Percentiles rank a stretch among this genome's conserved stretches.
Evolutionary conservation across 2,113 vertebrate species (phyloP).

Genomic region (Centropristis striata): DNA sequence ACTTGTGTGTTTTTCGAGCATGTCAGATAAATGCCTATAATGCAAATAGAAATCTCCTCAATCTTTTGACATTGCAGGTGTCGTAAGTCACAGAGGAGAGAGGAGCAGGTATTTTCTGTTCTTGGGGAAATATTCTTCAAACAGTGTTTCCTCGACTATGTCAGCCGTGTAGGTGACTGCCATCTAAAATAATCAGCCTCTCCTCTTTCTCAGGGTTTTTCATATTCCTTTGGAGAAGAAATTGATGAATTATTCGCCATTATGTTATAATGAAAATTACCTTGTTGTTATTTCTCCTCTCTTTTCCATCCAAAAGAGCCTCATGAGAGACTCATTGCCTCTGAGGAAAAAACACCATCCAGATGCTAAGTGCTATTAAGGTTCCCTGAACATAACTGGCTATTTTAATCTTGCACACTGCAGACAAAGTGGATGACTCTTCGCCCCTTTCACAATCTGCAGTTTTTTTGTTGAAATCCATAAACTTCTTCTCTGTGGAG

Average conservation of each 20-base stretch:
- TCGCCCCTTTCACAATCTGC: neutral
- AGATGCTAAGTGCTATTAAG: constrained; percentile 43
- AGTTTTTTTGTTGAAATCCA: neutral
- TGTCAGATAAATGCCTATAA: constrained; percentile 31
- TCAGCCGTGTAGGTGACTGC: constrained; percentile 41
- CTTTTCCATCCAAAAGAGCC: constrained; percentile 42
- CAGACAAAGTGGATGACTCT: constrained; percentile 16
- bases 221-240: constrained; percentile 39
- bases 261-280: constrained; percentile 60
- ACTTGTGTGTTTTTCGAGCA: constrained; percentile 17
- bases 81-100: constrained; percentile 7
- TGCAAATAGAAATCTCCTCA: constrained; percentile 34
- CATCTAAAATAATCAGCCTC: constrained; percentile 53
- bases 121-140: constrained; percentile 22
- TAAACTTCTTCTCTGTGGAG: neutral
- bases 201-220: constrained; percentile 34
- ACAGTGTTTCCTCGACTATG: constrained; percentile 21
- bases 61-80: constrained; percentile 13
- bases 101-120: constrained; percentile 14
- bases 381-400: constrained; percentile 32
- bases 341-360: constrained; percentile 42
- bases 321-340: constrained; percentile 4
- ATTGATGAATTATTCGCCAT: constrained; percentile 49
- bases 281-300: constrained; percentile 51
- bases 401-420: constrained; percentile 48